Base-by-base conservation (phyloP, 2,797 vertebrate species). In the Pyrocephalus nanus region DNA sequence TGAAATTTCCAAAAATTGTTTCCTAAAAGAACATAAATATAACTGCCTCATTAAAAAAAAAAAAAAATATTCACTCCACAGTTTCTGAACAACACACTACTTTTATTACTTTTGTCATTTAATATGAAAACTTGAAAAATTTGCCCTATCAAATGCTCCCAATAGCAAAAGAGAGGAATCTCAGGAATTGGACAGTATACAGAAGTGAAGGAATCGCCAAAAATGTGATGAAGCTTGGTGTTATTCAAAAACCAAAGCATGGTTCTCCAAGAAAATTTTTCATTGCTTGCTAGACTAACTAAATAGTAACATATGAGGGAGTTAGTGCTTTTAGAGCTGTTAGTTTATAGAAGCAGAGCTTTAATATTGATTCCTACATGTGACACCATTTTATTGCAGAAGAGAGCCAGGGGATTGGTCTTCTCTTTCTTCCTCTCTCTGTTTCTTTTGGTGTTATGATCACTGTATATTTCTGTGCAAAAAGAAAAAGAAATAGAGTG, bases 41-140 rank as follows among this genome's bases (percentile, higher is more conserved):
- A 38, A 1, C 5, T 1, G 50, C 15, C 29, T 60, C 43, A 58
- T 20, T 50, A 10, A 73, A 32, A 27, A 72, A 32, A 0, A 47
- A 40, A n/a, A 15, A 2, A 32, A 66, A 53, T 20, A 32, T 8
- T 2, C 5, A 12, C 1, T 9, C 11, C 0, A 1, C 11, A 54
- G 18, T 32, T 67, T 36, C 27, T 69, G 62, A 75, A 64, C 2
- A 75, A 40, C 25, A 3, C 2, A 38, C 3, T 51, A 27, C 20
- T 48, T 87, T 27, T 61, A 21, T 74, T 89, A 62, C 0, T 66
- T 81, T 51, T 58, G 3, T 34, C 6, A 69, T 78, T 82, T 78
- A 57, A 36, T 8, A 55, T 3, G 11, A 77, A 80, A n/a, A 5
- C 2, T 64, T 21, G 6, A 65, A 54, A 69, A 65, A 0, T 0